Evolutionary conservation across 2,888 invertebrate genomes (phyloP), one percentile per base, ranked within the genome.

Genomic region (Cryptus viduatorius): DNA sequence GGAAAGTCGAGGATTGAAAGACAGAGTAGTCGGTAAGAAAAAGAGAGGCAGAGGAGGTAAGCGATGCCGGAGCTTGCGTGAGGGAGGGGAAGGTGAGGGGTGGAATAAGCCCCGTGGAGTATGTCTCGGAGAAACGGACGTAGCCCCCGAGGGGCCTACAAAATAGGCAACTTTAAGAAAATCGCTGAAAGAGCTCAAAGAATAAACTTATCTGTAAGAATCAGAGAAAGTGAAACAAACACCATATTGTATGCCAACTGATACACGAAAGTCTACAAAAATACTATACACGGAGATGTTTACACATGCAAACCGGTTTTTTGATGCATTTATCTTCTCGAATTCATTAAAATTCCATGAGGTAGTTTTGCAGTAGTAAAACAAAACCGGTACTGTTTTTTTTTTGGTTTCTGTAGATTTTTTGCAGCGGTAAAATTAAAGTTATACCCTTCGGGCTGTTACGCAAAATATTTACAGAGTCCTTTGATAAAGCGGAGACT

Each of bases 131-230:
- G 7, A 37, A 59, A 72, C 42, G 44, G 44, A 72, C 59, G 72
- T 16, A 50, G 31, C 56, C 76, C 37, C 48, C 72, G n/a, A 24
- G 59, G 44, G 72, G 12, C 44, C 65, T 19, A 42, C 76, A 31
- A 77, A 81, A 64, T 78, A 73, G 37, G 56, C 78, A 84, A 73
- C 84, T 80, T 73, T 37, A 64, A 73, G 73, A 69, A 84, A 84
- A 37, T 81, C 80, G 84, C 61, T 84, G 72, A 59, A 14, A 69
- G 24, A 61, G 24, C 59, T n/a, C n/a, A 73, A 73, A 50, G 53
- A 72, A 77, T 78, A 68, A 80, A 77, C 67, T 80, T 72, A n/a
- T 50, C 48, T 48, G 76, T 16, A 48, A 53, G 64, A 79, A 69
- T 69, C 69, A 64, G 50, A 64, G 68, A 59, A 61, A 44, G 53